phyloP scores from a whole-genome alignment of 2,113 vertebrate species.

The Notechis scutatus region DNA sequence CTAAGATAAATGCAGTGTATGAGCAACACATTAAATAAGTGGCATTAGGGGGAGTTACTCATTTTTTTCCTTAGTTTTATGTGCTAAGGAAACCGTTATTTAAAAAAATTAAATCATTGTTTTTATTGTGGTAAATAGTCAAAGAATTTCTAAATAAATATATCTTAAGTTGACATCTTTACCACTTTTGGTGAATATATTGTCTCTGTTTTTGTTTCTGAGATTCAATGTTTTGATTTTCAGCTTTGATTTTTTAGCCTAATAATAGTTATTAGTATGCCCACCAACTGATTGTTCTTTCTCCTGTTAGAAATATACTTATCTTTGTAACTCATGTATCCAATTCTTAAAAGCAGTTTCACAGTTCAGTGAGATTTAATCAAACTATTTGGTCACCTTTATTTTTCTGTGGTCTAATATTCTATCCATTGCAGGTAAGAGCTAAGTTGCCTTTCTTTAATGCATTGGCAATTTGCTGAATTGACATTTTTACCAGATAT shows the following conservation, averaged over 20 bases:
- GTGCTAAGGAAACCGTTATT: neutral
- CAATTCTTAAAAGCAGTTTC: neutral
- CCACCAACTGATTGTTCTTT: neutral
- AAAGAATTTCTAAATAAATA: slow-evolving; percentile 12
- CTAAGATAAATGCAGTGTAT: slow-evolving; percentile 8
- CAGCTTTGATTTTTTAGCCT: neutral
- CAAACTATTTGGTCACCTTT: neutral
- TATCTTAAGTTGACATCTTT: neutral
- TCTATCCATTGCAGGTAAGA: neutral
- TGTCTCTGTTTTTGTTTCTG: neutral
- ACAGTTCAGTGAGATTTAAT: neutral
- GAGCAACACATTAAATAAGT: slow-evolving; percentile 13
- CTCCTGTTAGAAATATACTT: neutral
- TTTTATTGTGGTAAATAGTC: neutral
- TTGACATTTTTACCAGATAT: neutral
- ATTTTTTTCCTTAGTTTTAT: neutral
- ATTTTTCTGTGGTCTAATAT: neutral
- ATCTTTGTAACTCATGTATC: neutral
- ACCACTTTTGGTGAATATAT: neutral
- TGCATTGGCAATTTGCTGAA: neutral
- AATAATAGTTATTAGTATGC: neutral
- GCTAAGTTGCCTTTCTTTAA: neutral
- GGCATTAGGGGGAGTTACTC: neutral
- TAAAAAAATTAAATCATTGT: neutral
- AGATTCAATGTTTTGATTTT: neutral